phyloP scores from a whole-genome alignment of 1,140 invertebrate genomes.

The Drosophila micromelanica region DNA sequence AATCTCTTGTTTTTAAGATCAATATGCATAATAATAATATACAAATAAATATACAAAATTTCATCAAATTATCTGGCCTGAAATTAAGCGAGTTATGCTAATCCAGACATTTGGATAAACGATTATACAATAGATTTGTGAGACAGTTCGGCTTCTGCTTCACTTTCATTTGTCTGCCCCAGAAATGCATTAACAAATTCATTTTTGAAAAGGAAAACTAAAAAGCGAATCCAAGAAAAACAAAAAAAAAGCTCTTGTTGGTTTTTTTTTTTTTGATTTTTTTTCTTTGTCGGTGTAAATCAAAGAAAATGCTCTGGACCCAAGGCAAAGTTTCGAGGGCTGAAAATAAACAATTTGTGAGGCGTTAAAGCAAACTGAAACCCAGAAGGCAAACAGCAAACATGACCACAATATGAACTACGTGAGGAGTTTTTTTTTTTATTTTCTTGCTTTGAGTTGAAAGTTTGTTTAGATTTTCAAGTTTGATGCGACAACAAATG shows the following conservation, averaged over 20 bases:
- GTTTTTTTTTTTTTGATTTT: neutral
- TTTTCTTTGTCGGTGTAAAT: slow-evolving; percentile 39
- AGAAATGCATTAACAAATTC: slow-evolving; percentile 39
- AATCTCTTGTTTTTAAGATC: neutral
- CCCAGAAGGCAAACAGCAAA: slow-evolving; percentile 44
- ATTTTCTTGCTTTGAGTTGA: slow-evolving; percentile 10
- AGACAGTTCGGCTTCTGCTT: slow-evolving; percentile 8
- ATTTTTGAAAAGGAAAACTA: slow-evolving; percentile 4
- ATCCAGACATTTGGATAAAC: slow-evolving; percentile 19
- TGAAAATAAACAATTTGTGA: slow-evolving; percentile 58
- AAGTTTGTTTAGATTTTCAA: slow-evolving; percentile 45
- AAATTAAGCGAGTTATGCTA: slow-evolving; percentile 42
- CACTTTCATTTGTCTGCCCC: slow-evolving; percentile 33
- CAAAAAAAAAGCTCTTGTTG: slow-evolving; percentile 15
- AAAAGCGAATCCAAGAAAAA: slow-evolving; percentile 18
- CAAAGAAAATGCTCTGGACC: slow-evolving; percentile 56
- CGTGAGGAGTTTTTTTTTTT: slow-evolving; percentile 18
- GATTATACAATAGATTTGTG: slow-evolving; percentile 23
- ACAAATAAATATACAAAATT: slow-evolving; percentile 15
- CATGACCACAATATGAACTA: slow-evolving; percentile 37
- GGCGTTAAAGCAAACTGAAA: slow-evolving; percentile 55
- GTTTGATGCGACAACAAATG: slow-evolving; percentile 67
- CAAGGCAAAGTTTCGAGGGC: slow-evolving; percentile 20
- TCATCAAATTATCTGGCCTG: slow-evolving; percentile 24
- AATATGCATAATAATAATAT: slow-evolving; percentile 1